A percentile compares a stretch with the other conserved stretches of the same genome.
phyloP scores from a whole-genome alignment of 2,113 vertebrate genomes.

The Xenotilapia leptura region DNA sequence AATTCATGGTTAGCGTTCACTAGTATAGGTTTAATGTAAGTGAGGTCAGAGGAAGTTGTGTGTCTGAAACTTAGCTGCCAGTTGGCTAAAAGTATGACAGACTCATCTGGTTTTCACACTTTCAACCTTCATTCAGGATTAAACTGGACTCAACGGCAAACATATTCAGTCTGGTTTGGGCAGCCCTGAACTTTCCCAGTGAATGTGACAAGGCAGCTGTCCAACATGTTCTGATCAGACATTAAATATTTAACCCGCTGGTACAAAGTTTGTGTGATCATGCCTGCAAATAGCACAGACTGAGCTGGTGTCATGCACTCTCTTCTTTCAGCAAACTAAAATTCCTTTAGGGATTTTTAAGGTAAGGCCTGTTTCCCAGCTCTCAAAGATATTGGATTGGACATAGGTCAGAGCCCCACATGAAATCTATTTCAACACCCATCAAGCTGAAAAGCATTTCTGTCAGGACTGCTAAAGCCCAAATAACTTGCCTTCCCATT shows the following conservation, averaged over 20 bases:
- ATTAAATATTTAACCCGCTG: background rate
- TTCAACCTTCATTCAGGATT: background rate
- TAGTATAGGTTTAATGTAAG: background rate
- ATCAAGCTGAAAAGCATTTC: background rate
- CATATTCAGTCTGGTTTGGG: background rate
- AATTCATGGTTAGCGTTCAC: background rate
- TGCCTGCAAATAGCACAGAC: background rate
- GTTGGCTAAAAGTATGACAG: rapidly evolving
- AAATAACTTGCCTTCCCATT: background rate
- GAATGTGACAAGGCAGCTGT: background rate
- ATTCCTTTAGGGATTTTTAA: background rate
- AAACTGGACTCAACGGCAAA: background rate
- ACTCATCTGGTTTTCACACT: rapidly evolving
- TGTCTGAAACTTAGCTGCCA: background rate
- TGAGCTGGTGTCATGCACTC: background rate
- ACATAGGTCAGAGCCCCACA: background rate
- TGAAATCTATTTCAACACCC: background rate
- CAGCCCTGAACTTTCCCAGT: background rate
- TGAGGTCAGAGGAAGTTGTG: background rate
- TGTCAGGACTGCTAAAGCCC: background rate
- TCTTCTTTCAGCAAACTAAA: background rate
- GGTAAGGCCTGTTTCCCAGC: background rate
- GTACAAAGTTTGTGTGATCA: background rate
- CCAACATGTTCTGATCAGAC: background rate
- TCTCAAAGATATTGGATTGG: background rate